phyloP scores from a whole-genome alignment of 2,113 vertebrate species.

The Hylia prasina region DNA sequence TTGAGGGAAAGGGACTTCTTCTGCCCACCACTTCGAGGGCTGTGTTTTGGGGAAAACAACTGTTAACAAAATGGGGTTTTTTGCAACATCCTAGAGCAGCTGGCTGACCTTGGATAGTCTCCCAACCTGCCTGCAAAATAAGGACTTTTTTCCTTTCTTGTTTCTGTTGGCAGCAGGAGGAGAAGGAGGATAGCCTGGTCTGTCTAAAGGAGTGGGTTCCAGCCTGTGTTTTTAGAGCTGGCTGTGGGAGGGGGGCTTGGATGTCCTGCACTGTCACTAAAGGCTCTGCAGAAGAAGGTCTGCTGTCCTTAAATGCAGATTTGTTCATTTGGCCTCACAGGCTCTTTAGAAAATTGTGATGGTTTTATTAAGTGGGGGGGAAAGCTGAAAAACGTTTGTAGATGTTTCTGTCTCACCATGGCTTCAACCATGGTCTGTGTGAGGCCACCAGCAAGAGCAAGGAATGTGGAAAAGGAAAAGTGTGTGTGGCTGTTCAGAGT shows the following conservation, averaged over 20 bases:
- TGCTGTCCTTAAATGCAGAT: not conserved
- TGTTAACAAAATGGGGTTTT: not conserved
- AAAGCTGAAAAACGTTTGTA: not conserved
- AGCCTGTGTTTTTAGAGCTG: not conserved
- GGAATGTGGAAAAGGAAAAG: not conserved
- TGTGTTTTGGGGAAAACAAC: not conserved
- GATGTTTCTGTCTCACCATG: rapidly evolving
- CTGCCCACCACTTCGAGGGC: not conserved
- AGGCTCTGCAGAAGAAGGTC: not conserved
- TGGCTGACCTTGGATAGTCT: not conserved
- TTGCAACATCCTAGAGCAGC: not conserved
- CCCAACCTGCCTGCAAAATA: not conserved
- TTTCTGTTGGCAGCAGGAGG: not conserved
- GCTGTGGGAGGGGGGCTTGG: not conserved
- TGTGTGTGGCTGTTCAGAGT: not conserved
- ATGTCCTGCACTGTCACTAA: not conserved
- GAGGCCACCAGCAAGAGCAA: not conserved
- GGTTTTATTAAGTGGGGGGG: rapidly evolving
- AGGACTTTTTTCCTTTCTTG: not conserved
- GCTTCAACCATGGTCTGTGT: not conserved
- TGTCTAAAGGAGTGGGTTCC: not conserved
- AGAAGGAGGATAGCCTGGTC: not conserved
- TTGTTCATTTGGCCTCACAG: not conserved
- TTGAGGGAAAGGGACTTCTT: not conserved
- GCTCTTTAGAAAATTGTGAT: not conserved